Conservation (phyloP, 2,888 invertebrate genomes). For the Quadroppia sp. region DNA sequence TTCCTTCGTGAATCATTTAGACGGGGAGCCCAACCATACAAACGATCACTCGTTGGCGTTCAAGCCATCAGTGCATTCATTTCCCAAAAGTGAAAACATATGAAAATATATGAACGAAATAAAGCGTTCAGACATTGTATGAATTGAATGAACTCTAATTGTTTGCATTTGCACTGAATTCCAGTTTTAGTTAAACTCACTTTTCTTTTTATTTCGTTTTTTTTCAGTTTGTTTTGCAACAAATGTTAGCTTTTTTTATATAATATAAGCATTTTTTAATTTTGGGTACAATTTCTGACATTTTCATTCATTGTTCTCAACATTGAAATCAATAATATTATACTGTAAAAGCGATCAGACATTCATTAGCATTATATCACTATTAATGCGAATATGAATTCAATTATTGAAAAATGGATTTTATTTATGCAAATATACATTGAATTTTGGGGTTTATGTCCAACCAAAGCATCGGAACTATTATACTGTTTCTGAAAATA, state of each 20-base stretch:
- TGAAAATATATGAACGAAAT: background rate
- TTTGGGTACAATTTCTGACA: too few species aligned
- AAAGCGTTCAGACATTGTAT: background rate
- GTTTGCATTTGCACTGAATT: background rate
- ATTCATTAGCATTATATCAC: too few species aligned
- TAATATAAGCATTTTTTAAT: too few species aligned
- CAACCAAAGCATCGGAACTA: background rate
- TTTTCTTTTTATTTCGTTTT: background rate
- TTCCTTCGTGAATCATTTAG: conserved; percentile 11
- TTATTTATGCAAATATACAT: background rate
- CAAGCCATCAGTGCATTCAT: conserved; percentile 17
- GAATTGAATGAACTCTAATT: background rate
- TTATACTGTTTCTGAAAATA: background rate
- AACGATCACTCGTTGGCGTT: background rate
- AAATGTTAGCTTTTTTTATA: background rate
- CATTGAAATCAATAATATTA: too few species aligned
- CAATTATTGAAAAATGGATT: background rate
- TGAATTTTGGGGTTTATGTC: too few species aligned
- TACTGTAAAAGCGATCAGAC: too few species aligned
- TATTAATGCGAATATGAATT: background rate
- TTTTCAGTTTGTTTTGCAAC: conserved; percentile 8
- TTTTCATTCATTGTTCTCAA: too few species aligned
- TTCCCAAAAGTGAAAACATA: conserved; percentile 9
- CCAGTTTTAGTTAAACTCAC: background rate
- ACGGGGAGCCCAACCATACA: conserved; percentile 14